Evolutionary conservation across 2,888 invertebrate species (phyloP).

Genomic region (Diarsia mendica): DNA sequence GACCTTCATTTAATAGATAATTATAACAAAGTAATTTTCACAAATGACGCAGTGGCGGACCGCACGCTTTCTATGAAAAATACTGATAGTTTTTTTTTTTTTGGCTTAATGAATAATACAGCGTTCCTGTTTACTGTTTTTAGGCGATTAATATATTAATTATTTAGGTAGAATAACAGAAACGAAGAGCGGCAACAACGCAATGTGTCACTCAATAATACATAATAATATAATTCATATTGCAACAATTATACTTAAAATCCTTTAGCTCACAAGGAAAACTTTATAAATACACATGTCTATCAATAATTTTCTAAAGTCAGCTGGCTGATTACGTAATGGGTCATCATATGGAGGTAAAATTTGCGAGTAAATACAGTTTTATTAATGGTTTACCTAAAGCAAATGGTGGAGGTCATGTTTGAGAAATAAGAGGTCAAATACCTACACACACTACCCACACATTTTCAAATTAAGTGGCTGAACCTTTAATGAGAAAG

Average conservation of each 20-base stretch:
- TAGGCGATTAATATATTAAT: neutral
- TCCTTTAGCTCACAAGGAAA: slow-evolving; percentile 44
- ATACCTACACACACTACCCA: slow-evolving; percentile 35
- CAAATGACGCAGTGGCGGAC: slow-evolving; percentile 32
- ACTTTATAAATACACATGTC: slow-evolving; percentile 22
- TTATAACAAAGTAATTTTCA: slow-evolving; percentile 27
- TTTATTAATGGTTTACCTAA: slow-evolving; percentile 24
- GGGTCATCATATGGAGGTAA: slow-evolving; percentile 21
- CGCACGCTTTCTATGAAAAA: slow-evolving; percentile 6
- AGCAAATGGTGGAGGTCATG: slow-evolving; percentile 23
- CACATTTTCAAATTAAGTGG: slow-evolving; percentile 16
- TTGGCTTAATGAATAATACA: neutral
- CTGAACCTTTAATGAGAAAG: neutral
- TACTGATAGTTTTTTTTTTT: neutral
- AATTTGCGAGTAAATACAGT: slow-evolving; percentile 33
- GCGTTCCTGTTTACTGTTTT: neutral
- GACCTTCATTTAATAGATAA: slow-evolving; percentile 51
- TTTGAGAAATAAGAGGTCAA: slow-evolving; percentile 25
- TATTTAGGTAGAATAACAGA: slow-evolving; percentile 8
- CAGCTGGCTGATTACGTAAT: slow-evolving; percentile 47
- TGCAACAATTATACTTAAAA: slow-evolving; percentile 26
- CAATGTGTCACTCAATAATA: slow-evolving; percentile 33
- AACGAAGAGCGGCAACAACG: slow-evolving; percentile 49
- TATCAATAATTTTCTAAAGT: slow-evolving; percentile 37
- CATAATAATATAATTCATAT: slow-evolving; percentile 15